These are phyloP conservation scores for Cheumatopsyche charites DNA, from an alignment of 1,140 invertebrate species.

Conservation along the genomic window DNA sequence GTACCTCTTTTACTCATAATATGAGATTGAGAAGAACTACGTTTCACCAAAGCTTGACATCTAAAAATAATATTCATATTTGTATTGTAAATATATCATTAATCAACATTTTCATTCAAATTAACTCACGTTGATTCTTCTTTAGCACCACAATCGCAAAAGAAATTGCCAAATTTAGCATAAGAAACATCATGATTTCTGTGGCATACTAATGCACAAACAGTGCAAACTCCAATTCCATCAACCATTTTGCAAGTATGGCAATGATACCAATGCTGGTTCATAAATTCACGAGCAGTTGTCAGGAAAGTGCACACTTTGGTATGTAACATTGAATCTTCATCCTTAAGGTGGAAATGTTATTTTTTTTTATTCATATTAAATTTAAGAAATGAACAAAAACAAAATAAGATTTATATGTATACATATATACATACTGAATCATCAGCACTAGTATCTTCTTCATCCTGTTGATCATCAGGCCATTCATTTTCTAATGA, in stretches of 20 bases:
- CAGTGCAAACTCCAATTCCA: conserved; percentile 95
- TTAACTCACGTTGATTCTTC: conserved; percentile 68
- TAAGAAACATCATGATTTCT: conserved; percentile 96
- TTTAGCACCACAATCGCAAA: conserved; percentile 98
- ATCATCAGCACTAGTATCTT: conserved; percentile 90
- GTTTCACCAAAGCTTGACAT: conserved; percentile 76
- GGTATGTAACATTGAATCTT: conserved; percentile 87
- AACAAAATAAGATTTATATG: conserved; percentile 32
- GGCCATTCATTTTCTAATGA: conserved; percentile 82
- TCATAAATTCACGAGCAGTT: conserved; percentile 98
- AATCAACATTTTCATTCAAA: too few species aligned
- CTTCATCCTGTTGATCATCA: conserved; percentile 87
- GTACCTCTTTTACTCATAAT: conserved; percentile 46
- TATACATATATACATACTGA: conserved; percentile 64
- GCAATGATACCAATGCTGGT: conserved; percentile 97
- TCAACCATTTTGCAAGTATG: conserved; percentile 98
- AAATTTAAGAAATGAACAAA: conserved; percentile 23
- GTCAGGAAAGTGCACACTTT: conserved; percentile 97
- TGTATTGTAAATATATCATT: too few species aligned
- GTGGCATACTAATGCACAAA: conserved; percentile 97
- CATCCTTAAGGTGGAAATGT: conserved; percentile 70
- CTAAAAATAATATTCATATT: conserved; percentile 46
- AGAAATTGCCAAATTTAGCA: conserved; percentile 98
- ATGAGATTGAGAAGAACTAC: conserved; percentile 60
- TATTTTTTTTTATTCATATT: not conserved